Evolutionary conservation across 2,113 vertebrate genomes (phyloP).

Genomic region (Scomber scombrus): DNA sequence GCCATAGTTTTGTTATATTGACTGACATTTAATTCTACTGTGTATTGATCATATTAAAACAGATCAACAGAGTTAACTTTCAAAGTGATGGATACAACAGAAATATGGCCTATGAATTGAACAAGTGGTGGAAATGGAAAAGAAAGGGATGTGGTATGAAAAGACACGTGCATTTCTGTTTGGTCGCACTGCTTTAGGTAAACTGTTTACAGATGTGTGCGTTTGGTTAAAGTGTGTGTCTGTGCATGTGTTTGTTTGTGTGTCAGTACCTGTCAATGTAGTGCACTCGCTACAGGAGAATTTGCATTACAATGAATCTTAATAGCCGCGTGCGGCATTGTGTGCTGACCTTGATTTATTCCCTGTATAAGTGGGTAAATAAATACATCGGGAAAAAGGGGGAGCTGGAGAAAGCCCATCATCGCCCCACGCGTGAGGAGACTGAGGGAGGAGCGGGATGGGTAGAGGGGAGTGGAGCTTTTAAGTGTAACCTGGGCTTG

Average conservation of each 20-base stretch:
- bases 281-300: conserved; percentile 59
- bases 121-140: neutral
- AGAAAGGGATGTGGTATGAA: neutral
- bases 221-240: conserved; percentile 14
- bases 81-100: too few relatives aligned
- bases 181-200: conserved; percentile 27
- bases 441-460: conserved; percentile 30
- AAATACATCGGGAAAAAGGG: conserved; percentile 63
- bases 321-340: conserved; percentile 75
- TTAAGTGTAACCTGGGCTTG: conserved; percentile 24
- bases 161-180: conserved; percentile 14
- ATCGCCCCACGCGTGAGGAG: conserved; percentile 60
- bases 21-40: too few relatives aligned
- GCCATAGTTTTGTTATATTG: too few relatives aligned
- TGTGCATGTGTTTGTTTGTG: conserved; percentile 4
- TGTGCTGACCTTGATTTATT: conserved; percentile 86
- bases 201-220: conserved; percentile 44
- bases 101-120: neutral
- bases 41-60: too few relatives aligned
- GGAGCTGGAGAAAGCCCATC: conserved; percentile 50
- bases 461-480: neutral
- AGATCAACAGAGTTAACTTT: too few relatives aligned
- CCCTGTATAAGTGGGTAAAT: conserved; percentile 81
- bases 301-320: conserved; percentile 87
- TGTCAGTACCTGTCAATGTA: conserved; percentile 84